Evolutionary conservation across 2,888 invertebrate genomes (phyloP), one percentile per base, ranked within the genome.

Genomic region (Blastobasis lacticolella): DNA sequence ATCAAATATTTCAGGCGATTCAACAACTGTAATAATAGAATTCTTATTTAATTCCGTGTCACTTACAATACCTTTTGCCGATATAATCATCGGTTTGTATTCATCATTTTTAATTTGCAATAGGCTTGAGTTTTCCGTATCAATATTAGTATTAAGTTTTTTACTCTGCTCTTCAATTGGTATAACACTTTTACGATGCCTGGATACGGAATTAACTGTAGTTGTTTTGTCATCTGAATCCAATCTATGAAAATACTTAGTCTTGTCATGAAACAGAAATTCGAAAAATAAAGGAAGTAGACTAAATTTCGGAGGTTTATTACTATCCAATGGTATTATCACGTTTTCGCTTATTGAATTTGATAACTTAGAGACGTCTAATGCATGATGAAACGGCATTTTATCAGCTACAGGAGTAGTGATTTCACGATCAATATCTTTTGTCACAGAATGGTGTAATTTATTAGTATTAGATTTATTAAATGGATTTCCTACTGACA

Each of bases 201-300:
- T 61, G 4, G 46, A 48, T 4, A 57, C n/a, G 6, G 42, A n/a
- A 45, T 62, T 57, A 53, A 57, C 58, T 9, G n/a, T 37, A 8
- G 9, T n/a, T 8, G 50, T 36, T 10, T 49, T 54, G 8, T 56
- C 42, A 42, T 23, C 55, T 49, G 54, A 52, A 38, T 54, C 38
- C 8, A 4, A 48, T 45, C 40, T 49, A 37, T 41, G 37, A 1
- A 36, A 9, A 42, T 41, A 43, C 10, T 53, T 55, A 40, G 54
- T 54, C 55, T 65, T 70, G 49, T 66, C 68, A 23, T 68, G 66
- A 61, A 77, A 78, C 45, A 83, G 60, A 55, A 66, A 76, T 56
- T 82, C 65, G 51, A 81, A 56, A 66, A 81, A 78, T 55, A 71
- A 64, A 6, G 81, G 77, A 23, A 82, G 54, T 7, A 76, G 55